A percentile compares a stretch with the other conserved stretches of the same genome.
phyloP scores from a whole-genome alignment of 2,113 vertebrate species.

The Mustelus asterias region DNA sequence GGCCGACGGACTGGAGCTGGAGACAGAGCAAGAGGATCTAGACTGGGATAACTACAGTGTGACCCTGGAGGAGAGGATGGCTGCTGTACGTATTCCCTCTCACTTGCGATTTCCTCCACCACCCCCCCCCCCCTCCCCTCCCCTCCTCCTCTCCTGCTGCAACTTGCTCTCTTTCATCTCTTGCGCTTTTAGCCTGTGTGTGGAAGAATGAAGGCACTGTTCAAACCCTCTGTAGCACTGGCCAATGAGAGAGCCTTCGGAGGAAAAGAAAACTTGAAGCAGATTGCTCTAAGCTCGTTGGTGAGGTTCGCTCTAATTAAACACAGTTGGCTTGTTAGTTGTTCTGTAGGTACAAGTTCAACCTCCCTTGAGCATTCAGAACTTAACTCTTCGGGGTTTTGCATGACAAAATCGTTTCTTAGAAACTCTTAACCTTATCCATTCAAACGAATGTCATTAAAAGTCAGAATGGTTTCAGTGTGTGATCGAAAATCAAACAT shows the following conservation, averaged over 20 bases:
- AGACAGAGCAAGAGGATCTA: conserved; percentile 59
- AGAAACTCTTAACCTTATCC: not conserved
- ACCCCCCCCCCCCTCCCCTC: too few species aligned
- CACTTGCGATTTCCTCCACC: not conserved
- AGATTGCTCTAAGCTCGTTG: conserved; percentile 7
- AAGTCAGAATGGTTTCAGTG: not conserved
- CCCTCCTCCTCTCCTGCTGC: too few species aligned
- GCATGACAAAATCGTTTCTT: not conserved
- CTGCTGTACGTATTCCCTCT: conserved; percentile 51
- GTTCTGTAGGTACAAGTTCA: conserved; percentile 24
- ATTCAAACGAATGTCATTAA: not conserved
- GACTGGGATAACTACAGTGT: conserved; percentile 65
- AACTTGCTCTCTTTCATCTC: not conserved
- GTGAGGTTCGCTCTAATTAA: conserved; percentile 40
- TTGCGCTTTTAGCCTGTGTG: not conserved
- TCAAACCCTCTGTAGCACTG: not conserved
- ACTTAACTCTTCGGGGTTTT: conserved; percentile 34
- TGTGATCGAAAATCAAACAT: not conserved
- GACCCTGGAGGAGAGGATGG: conserved; percentile 55
- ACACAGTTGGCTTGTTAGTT: conserved; percentile 36
- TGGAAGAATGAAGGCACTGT: not conserved
- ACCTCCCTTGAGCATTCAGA: not conserved
- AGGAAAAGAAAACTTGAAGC: conserved; percentile 1
- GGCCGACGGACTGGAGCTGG: conserved; percentile 44
- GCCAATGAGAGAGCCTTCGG: not conserved